phyloP scores from a whole-genome alignment of 2,113 vertebrate species.

The Symphodus melops region DNA sequence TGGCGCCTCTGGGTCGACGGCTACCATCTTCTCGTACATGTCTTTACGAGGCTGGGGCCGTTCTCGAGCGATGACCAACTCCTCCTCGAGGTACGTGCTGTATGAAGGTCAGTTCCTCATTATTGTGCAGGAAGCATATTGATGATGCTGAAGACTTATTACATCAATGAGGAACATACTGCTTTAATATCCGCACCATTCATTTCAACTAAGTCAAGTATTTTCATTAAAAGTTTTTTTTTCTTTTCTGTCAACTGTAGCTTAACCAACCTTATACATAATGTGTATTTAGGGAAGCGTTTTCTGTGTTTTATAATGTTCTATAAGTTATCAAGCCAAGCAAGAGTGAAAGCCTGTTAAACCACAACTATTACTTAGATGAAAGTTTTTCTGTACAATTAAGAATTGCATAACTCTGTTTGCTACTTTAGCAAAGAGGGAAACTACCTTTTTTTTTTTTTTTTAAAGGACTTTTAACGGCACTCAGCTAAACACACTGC shows the following conservation, averaged over 20 bases:
- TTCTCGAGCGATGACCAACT: constrained; percentile 83
- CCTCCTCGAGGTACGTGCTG: constrained; percentile 89
- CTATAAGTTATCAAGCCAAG: neutral
- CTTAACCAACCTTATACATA: too few species aligned
- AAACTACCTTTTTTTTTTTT: neutral
- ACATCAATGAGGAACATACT: neutral
- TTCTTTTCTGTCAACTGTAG: too few species aligned
- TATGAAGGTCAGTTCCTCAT: constrained; percentile 5
- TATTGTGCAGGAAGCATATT: neutral
- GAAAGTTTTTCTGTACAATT: neutral
- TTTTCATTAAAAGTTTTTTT: too few species aligned
- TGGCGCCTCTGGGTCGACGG: constrained; percentile 86
- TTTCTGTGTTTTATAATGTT: neutral
- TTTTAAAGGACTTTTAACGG: neutral
- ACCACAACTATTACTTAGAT: neutral
- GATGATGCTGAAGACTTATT: neutral
- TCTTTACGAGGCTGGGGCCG: constrained; percentile 85
- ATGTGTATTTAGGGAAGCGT: too few species aligned
- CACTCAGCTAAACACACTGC: neutral
- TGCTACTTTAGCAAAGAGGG: too few species aligned
- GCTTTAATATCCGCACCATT: neutral
- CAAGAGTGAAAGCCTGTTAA: neutral
- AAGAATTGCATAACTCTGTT: too few species aligned
- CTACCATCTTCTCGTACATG: constrained; percentile 92
- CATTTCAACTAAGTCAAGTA: neutral